These are phyloP conservation scores for Coranthus polyacanthus DNA, from an alignment of 2,797 vertebrate genomes.

Conservation along the genomic window DNA sequence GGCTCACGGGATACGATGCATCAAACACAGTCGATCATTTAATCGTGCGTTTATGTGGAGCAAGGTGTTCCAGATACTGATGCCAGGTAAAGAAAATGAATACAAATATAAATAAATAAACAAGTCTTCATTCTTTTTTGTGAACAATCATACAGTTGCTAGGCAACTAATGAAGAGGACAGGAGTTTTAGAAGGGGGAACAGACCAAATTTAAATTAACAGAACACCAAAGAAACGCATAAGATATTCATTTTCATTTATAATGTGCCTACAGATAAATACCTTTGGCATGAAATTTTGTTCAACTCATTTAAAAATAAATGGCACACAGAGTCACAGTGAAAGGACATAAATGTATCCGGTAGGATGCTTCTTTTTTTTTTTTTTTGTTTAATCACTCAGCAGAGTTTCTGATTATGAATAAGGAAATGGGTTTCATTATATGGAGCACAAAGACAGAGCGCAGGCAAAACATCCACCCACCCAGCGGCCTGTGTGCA, in stretches of 20 bases:
- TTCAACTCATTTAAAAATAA: conserved; percentile 32
- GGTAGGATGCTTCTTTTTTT: conserved; percentile 2
- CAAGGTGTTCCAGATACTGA: conserved; percentile 21
- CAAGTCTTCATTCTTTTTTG: conserved; percentile 18
- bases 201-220: conserved; percentile 35
- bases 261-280: conserved; percentile 23
- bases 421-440: conserved; percentile 51
- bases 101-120: conserved; percentile 34
- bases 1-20: conserved; percentile 37
- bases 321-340: neutral
- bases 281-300: conserved; percentile 2
- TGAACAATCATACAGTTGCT: conserved; percentile 51
- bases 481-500: conserved; percentile 26
- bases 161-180: conserved; percentile 58
- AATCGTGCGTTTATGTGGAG: conserved; percentile 32
- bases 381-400: conserved; percentile 11
- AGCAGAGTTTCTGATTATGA: conserved; percentile 25
- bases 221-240: conserved; percentile 25
- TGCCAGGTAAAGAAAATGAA: conserved; percentile 36
- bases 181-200: conserved; percentile 2
- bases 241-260: conserved; percentile 31
- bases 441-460: conserved; percentile 43
- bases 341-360: neutral
- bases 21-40: conserved; percentile 21
- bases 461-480: conserved; percentile 35